phyloP scores from a whole-genome alignment of 2,797 vertebrate species.

The Botia kubotai region DNA sequence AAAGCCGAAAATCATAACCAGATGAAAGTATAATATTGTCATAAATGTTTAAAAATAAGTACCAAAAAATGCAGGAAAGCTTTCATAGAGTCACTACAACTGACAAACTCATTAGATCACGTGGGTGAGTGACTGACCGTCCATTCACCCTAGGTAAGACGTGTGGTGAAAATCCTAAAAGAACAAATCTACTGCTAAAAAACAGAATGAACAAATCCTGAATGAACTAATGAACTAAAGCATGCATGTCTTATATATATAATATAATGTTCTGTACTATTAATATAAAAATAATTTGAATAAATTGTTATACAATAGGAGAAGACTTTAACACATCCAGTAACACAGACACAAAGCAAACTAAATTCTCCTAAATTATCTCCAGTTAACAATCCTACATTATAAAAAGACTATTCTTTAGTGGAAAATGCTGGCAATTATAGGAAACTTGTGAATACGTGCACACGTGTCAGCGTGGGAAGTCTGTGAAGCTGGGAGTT shows the following conservation, averaged over 20 bases:
- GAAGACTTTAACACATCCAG: not conserved
- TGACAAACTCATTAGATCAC: constrained; percentile 29
- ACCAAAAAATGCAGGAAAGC: constrained; percentile 27
- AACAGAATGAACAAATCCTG: not conserved
- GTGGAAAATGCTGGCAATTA: not conserved
- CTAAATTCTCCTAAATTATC: not conserved
- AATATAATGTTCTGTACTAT: not conserved
- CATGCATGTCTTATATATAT: not conserved
- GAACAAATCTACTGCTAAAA: constrained; percentile 5
- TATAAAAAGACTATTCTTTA: constrained; percentile 1
- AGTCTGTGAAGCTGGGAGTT: not conserved
- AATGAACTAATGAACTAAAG: too few relatives aligned
- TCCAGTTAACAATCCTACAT: not conserved
- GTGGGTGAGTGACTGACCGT: constrained; percentile 48
- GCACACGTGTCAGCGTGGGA: constrained; percentile 50
- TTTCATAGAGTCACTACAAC: constrained; percentile 5
- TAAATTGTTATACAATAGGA: not conserved
- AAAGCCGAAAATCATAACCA: not conserved
- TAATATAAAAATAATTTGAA: not conserved
- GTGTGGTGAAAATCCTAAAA: constrained; percentile 3
- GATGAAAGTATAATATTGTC: not conserved
- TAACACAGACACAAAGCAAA: not conserved
- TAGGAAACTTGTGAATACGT: constrained; percentile 30
- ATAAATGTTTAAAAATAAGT: constrained; percentile 1
- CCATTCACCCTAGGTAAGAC: constrained; percentile 47